Conservation (phyloP, 1,140 invertebrate genomes). For the Phocides pigmalion region DNA sequence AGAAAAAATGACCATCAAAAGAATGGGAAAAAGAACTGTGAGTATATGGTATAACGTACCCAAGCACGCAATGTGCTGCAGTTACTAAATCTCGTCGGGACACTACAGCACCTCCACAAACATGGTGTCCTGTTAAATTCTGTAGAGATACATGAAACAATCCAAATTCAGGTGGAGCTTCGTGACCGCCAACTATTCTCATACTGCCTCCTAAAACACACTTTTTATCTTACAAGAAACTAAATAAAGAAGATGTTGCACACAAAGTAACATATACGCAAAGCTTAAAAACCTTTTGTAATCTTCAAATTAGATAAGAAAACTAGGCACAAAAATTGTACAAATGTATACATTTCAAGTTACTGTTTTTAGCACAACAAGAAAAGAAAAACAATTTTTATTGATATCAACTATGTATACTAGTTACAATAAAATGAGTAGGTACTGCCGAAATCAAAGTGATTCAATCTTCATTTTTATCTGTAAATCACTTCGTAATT, state of each 20-base stretch:
- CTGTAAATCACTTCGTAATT: background rate
- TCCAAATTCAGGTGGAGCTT: slow-evolving; percentile 55
- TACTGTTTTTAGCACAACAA: background rate
- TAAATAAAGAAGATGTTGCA: background rate
- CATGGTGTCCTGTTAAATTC: slow-evolving; percentile 66
- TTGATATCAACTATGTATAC: background rate
- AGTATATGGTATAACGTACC: no score
- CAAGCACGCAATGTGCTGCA: slow-evolving; percentile 71
- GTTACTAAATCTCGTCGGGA: slow-evolving; percentile 72
- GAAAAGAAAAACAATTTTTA: background rate
- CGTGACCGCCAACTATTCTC: slow-evolving; percentile 60
- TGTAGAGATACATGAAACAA: slow-evolving; percentile 69
- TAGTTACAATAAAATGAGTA: no score
- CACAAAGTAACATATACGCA: background rate
- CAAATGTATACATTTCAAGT: background rate
- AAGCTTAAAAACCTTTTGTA: background rate
- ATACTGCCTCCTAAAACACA: slow-evolving; percentile 39
- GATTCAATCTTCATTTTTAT: background rate
- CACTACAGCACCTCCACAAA: slow-evolving; percentile 80
- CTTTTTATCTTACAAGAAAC: background rate
- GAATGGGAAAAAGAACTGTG: no score
- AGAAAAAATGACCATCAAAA: no score
- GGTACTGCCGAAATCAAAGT: background rate
- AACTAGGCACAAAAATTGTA: background rate
- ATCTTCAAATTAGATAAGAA: background rate